Evolutionary conservation across 2,888 invertebrate genomes (phyloP), one percentile per base, ranked within the genome.

Genomic region (Cheiracanthium punctorium): DNA sequence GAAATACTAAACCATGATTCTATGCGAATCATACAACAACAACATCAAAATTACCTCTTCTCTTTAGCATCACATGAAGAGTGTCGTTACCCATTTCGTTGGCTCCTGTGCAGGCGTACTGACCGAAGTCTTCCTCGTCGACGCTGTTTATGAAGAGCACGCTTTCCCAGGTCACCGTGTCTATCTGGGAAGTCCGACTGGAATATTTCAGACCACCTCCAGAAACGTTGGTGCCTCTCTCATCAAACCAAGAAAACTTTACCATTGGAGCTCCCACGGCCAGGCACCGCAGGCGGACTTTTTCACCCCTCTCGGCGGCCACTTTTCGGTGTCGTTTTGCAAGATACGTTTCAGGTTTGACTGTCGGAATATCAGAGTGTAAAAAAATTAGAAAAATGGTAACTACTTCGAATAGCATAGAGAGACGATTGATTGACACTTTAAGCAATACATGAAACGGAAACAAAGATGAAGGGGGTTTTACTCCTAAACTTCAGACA

Each of bases 301-400:
- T 93, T 89, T 93, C 94, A 7, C 94, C 95, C 69, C 94, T 94
- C 91, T 96, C 96, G 28, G 95, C 95, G 0, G 98, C 98, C 0
- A 97, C 96, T 91, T 97, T 96, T 89, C 95, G 93, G 88, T 95
- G 93, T 88, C 94, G 94, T 0, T 96, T 96, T 0, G 96, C 94
- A 82, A 95, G 94, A 91, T 96, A 96, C 92, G 98, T 96, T 92
- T 96, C 96, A 0, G 98, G 98, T 90, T 96, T 94, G 93, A 95
- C 95, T 95, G 91, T 67, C 90, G 90, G 28, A 37, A 30, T 81
- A 88, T 88, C 81, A 69, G 24, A 67, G 1, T 20, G n/a, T n/a
- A n/a, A n/a, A n/a, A n/a, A n/a, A 41, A 41, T 41, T 10, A 41
- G n/a, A n/a, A n/a, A n/a, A n/a, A n/a, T n/a, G n/a, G n/a, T n/a